Base-by-base conservation (phyloP, 2,113 vertebrate genomes). In the Nyctereutes procyonoides region DNA sequence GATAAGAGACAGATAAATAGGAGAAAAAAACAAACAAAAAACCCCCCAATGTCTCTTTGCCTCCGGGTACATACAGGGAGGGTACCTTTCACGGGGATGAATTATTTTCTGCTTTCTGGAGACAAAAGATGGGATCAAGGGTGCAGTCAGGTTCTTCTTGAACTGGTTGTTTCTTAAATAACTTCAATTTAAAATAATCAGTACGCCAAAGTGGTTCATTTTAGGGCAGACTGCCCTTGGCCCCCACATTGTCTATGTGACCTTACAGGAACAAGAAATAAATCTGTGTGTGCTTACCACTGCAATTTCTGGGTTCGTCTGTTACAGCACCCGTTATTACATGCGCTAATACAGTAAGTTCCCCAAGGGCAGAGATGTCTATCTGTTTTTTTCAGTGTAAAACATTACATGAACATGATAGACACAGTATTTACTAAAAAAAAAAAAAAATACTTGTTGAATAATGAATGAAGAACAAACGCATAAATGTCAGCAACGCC, bases 181-280 rank as follows among this genome's bases (percentile, higher is more conserved):
- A 51, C 14, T 51, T 77, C 51, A 77, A 17, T 51, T 51, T 26
- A 77, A 77, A 51, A 77, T 51, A 51, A 77, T 77, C 43, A 51
- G 30, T 51, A 77, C 8, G 15, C 14, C 26, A 17, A 51, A 77
- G 48, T 30, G 14, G 43, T 51, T 51, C 43, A 51, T 51, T 51
- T 77, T 9, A 43, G 38, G 38, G 73, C 71, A 76, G 38, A 3
- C 43, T 48, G 24, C 38, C 38, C 73, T 74, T 48, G 43, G 24
- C 14, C 26, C 24, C 14, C 74, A 77, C 28, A n/a, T 81, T 63
- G 22, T 19, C 26, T 65, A n/a, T 53, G 56, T 96, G 16, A 63
- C n/a, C 71, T 95, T 48, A 71, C 32, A 73, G 28, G 19, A 86
- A 22, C 20, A 82, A 86, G 60, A 97, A 95, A 88, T 85, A 89